Conservation (phyloP, 2,888 invertebrate genomes). For the Melieria crassipennis region DNA sequence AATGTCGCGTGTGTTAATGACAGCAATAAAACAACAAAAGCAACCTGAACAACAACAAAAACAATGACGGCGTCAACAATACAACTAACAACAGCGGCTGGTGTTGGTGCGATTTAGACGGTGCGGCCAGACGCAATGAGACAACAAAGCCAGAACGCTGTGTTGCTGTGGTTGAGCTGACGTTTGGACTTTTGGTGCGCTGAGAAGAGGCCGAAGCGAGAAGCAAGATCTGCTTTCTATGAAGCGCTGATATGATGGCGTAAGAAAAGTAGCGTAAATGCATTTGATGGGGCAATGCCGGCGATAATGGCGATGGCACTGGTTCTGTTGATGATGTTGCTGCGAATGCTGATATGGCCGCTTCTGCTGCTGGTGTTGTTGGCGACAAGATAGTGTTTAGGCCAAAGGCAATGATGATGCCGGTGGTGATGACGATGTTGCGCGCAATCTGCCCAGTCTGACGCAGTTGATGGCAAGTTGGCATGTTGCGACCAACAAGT, state of each 20-base stretch:
- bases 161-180: too few relatives aligned
- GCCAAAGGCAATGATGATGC: too few relatives aligned
- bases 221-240: neutral
- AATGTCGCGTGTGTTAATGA: conserved; percentile 20
- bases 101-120: neutral
- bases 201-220: neutral
- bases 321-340: neutral
- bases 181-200: too few relatives aligned
- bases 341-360: neutral
- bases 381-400: neutral
- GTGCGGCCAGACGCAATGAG: neutral
- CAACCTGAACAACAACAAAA: conserved; percentile 4
- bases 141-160: too few relatives aligned
- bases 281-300: neutral
- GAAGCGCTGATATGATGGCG: neutral
- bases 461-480: neutral
- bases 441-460: too few relatives aligned
- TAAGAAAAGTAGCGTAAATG: neutral
- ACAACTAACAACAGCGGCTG: neutral
- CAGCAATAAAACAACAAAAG: conserved; percentile 5
- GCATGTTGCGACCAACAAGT: neutral
- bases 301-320: too few relatives aligned
- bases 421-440: too few relatives aligned
- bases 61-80: neutral
- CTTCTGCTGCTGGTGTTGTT: neutral